Percentiles rank a stretch among this genome's conserved stretches.
Conservation (phyloP, 2,888 invertebrate genomes). For the Cylindroiulus punctatus region DNA sequence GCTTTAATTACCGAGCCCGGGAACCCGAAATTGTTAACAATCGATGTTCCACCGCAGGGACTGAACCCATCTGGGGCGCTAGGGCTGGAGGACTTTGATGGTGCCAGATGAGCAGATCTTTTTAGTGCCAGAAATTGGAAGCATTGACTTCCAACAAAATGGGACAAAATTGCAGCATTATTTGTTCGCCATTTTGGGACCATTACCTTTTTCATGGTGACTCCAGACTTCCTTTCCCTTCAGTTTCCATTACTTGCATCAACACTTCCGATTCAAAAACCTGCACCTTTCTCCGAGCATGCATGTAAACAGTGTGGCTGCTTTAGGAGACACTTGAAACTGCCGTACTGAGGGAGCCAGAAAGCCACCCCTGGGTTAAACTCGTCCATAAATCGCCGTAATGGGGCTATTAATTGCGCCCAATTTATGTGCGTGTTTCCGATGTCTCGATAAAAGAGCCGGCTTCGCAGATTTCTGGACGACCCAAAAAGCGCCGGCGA, state of each 20-base stretch:
- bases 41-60: not conserved
- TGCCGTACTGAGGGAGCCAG: not conserved
- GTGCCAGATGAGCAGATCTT: not conserved
- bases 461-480: not conserved
- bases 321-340: no score
- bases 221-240: no score
- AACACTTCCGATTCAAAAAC: no score
- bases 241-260: no score
- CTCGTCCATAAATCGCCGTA: constrained; percentile 3
- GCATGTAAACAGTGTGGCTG: no score
- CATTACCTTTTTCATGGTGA: no score
- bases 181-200: no score
- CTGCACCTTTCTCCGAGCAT: no score
- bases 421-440: not conserved
- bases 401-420: not conserved
- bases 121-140: no score
- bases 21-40: constrained; percentile 2
- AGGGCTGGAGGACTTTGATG: not conserved
- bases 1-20: not conserved
- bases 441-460: not conserved
- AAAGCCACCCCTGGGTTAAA: not conserved
- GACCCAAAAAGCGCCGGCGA: not conserved
- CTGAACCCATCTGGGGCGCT: constrained; percentile 10
- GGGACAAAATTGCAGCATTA: no score
- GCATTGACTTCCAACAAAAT: no score